Conservation (phyloP, 1,140 invertebrate genomes). For the Anoplolepis gracilipes region DNA sequence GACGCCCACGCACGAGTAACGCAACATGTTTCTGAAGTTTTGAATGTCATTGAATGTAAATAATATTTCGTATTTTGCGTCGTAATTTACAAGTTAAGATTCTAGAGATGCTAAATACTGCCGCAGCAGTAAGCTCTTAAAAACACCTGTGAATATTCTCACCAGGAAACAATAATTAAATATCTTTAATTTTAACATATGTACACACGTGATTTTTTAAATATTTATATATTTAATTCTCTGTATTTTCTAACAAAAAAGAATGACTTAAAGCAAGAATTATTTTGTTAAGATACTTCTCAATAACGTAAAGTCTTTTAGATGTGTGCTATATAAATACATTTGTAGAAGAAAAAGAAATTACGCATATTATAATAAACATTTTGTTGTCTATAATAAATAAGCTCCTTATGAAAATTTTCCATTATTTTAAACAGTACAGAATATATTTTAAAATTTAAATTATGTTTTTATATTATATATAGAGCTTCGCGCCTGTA, state of each 20-base stretch:
- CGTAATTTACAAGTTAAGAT: not conserved
- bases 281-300: not conserved
- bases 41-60: not conserved
- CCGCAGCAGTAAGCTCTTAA: not conserved
- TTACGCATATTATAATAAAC: not conserved
- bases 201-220: not conserved
- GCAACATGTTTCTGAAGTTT: not conserved
- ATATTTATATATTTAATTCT: not conserved
- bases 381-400: not conserved
- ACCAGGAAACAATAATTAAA: not conserved
- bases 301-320: not conserved
- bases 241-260: too few species aligned
- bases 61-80: not conserved
- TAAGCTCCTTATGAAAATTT: not conserved
- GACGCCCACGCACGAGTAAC: not conserved
- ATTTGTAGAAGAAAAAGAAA: not conserved
- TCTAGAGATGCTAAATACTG: not conserved
- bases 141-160: not conserved
- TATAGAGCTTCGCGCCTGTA: not conserved
- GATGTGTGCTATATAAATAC: not conserved
- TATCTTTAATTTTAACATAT: not conserved
- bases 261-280: not conserved
- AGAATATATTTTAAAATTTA: not conserved
- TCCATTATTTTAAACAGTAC: not conserved
- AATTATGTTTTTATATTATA: not conserved